Base-by-base conservation (phyloP, 2,113 vertebrate genomes). In the Scalopus aquaticus region DNA sequence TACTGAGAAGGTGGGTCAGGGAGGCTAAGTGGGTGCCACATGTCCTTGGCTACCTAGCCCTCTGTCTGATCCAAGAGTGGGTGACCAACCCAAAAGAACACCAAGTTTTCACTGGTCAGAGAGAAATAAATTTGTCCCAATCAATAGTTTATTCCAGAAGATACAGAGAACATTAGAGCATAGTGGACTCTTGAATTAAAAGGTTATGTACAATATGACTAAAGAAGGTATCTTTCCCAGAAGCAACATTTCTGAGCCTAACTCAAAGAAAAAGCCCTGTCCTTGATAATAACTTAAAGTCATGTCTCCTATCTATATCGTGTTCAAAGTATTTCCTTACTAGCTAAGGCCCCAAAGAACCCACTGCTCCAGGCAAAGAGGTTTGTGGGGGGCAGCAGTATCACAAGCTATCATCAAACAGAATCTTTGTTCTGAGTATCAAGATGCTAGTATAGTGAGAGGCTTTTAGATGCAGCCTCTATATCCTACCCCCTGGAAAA, bases 201-300 rank as follows among this genome's bases (percentile, higher is more conserved):
- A 67, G 84, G 30, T 35, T 46, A 81, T 67, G 3, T 35, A 56
- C 76, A 77, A n/a, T 19, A n/a, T 82, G 56, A 56, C 30, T 26
- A 20, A 7, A 77, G 74, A 94, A 62, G 39, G 60, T 39, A 88
- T 73, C 76, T 84, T n/a, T 46, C 39, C 74, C 11, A 51, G 67
- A 28, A 95, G 69, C 62, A 84, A 90, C 60, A 92, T 65, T 87
- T 92, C 60, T 67, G 51, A 93, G 24, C 76, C 42, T 80, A 94
- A 76, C 83, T 5, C 46, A 39, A 85, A 92, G 17, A 78, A 73
- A 80, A 92, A 49, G 32, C 4, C 54, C n/a, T 95, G 72, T 90
- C 60, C 54, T 78, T 72, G n/a, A 90, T 17, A 77, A 32, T 49
- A 73, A 60, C n/a, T 67, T 69, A 73, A 94, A 22, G n/a, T 32